These are phyloP conservation scores for Actinemys pallida DNA, from an alignment of 2,113 vertebrate species.

Conservation along the genomic window DNA sequence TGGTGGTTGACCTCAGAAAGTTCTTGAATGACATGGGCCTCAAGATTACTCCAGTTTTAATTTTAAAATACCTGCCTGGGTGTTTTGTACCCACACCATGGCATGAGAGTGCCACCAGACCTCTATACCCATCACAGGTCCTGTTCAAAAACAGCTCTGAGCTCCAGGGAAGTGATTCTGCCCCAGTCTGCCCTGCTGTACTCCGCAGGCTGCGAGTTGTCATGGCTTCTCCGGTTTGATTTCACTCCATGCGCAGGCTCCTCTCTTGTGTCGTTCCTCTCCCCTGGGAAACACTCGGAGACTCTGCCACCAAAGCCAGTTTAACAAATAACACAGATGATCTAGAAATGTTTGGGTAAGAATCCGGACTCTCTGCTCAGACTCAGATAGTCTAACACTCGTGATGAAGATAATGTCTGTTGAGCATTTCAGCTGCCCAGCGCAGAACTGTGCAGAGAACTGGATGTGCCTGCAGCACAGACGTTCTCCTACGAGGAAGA, in stretches of 20 bases:
- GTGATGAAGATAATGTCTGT: fast-evolving
- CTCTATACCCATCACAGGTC: not conserved
- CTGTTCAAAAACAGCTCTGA: fast-evolving
- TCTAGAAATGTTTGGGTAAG: not conserved
- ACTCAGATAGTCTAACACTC: fast-evolving
- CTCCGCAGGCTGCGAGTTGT: fast-evolving
- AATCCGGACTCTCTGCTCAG: fast-evolving
- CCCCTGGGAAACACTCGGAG: too few species aligned
- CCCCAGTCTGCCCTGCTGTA: fast-evolving
- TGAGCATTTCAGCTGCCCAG: fast-evolving
- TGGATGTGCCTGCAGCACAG: not conserved
- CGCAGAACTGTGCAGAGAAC: not conserved
- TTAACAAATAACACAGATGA: too few species aligned
- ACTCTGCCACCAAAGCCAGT: too few species aligned
- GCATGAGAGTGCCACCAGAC: fast-evolving
- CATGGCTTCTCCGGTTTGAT: fast-evolving
- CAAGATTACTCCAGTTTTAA: fast-evolving
- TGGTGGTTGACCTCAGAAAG: fast-evolving
- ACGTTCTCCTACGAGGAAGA: not conserved
- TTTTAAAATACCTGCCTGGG: not conserved
- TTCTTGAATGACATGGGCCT: not conserved
- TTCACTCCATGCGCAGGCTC: fast-evolving
- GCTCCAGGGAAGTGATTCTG: too few species aligned
- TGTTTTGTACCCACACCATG: fast-evolving
- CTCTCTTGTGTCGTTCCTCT: too few species aligned